phyloP scores from a whole-genome alignment of 2,888 invertebrate genomes.

The Drosophila setosimentum region DNA sequence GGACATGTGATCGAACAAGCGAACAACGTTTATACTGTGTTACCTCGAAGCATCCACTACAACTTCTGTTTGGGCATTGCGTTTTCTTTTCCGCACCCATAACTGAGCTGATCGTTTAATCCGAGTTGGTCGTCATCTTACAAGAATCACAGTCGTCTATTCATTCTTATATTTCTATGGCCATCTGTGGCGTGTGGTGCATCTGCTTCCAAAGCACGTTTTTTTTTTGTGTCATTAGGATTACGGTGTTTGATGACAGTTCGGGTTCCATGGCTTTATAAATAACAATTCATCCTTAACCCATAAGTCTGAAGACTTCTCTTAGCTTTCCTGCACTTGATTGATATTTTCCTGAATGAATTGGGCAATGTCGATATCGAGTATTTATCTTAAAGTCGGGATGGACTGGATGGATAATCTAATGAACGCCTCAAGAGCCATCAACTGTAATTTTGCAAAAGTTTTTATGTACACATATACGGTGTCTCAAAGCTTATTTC shows the following conservation, averaged over 20 bases:
- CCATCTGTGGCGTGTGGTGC: no score
- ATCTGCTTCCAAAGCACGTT: no score
- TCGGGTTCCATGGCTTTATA: not conserved
- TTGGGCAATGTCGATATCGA: not conserved
- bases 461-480: not conserved
- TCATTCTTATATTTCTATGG: not conserved
- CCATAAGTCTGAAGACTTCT: not conserved
- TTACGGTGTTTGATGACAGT: not conserved
- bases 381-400: not conserved
- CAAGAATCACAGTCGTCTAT: no score
- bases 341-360: not conserved
- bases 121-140: no score
- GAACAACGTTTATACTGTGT: no score
- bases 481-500: no score
- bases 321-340: not conserved
- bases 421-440: not conserved
- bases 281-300: not conserved
- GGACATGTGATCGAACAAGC: not conserved
- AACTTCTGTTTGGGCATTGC: no score
- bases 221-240: not conserved
- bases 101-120: no score
- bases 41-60: no score
- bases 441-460: not conserved
- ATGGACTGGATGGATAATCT: no score
- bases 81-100: no score